Base-by-base conservation (phyloP, 2,113 vertebrate species). In the Leucoraja erinaceus region DNA sequence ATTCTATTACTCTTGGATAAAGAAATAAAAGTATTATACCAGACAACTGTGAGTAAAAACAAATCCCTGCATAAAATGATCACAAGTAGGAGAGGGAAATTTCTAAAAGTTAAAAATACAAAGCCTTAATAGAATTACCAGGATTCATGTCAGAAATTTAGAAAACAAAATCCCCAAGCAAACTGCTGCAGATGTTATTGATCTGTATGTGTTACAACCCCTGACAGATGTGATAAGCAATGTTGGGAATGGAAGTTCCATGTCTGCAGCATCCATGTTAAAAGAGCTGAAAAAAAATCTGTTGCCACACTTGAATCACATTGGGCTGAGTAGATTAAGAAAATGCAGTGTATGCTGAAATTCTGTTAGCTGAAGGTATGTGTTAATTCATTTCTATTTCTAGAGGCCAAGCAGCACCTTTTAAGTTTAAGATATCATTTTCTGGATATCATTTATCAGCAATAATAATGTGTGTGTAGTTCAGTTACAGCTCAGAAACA, bases 1-100 rank as follows among this genome's bases (percentile, higher is more conserved):
- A 88, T 84, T 84, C 59, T 59, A 59, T 88, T 31, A 28, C 79
- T 83, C 20, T 83, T 83, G 47, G 12, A 18, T 5, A 31, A 84
- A 54, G 25, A 59, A 59, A 61, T 12, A 84, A 28, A 86, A 14
- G 6, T 28, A 86, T 38, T 86, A 56, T 63, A 12, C 63, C n/a
- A 33, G 83, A n/a, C 28, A 63, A 88, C 59, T 0, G 16, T 66
- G 59, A 18, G 63, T 88, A 86, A 63, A 10, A n/a, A 61, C 22
- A n/a, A 86, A 59, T 25, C 28, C 54, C n/a, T 86, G 56, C 79
- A 83, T 86, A 59, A 86, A 88, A 88, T 66, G 12, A 63, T 88
- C 56, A 18, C n/a, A 18, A 88, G 6, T 4, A 86, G 28, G 12
- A 88, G 83, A 66, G 28, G 63, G 56, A 31, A 28, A 88, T 59